phyloP scores from a whole-genome alignment of 2,113 vertebrate genomes.

The Hippolais icterina region DNA sequence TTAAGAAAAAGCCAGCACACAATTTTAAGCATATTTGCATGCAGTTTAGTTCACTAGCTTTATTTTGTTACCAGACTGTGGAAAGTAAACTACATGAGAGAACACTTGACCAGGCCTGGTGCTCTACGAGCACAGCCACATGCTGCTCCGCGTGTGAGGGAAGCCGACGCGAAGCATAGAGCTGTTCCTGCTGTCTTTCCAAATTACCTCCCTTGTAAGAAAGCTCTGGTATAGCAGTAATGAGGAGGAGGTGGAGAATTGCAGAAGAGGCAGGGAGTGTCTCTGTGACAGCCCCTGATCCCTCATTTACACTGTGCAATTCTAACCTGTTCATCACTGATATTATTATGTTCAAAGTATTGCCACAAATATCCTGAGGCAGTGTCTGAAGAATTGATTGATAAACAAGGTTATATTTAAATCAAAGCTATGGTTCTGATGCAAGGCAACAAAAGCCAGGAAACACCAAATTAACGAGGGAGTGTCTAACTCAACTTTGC shows the following conservation, averaged over 20 bases:
- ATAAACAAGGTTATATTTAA: background rate
- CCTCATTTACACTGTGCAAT: background rate
- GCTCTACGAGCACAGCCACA: background rate
- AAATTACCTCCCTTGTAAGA: background rate
- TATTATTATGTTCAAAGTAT: background rate
- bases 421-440: slow-evolving; percentile 6
- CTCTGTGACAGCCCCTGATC: background rate
- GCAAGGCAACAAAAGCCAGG: slow-evolving; percentile 11
- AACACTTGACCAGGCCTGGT: background rate
- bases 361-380: background rate
- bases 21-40: background rate
- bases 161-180: background rate
- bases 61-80: background rate
- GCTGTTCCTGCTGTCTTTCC: background rate
- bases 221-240: background rate
- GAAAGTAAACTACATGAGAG: background rate
- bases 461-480: slow-evolving; percentile 20
- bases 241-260: background rate
- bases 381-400: background rate
- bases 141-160: fast-evolving
- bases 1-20: background rate
- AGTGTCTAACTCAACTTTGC: background rate
- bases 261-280: background rate
- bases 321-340: background rate
- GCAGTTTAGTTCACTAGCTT: background rate